Evolutionary conservation across 2,888 invertebrate species (phyloP), one percentile per base, ranked within the genome.

Genomic region (Epistrophe eligans): DNA sequence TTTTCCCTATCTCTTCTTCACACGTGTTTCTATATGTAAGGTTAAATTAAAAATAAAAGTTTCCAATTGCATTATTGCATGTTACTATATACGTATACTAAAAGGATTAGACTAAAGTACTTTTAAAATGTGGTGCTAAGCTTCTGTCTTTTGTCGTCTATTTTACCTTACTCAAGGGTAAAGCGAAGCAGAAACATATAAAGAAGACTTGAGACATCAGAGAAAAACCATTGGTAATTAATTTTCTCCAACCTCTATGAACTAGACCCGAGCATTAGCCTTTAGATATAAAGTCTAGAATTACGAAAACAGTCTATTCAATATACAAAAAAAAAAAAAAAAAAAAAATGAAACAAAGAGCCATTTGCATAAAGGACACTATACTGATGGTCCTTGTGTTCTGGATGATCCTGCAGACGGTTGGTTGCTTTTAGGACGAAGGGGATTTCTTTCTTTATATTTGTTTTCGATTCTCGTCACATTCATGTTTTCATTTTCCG

Each of bases 51-150:
- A 74, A 19, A 57, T 10, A 82, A 82, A 80, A 77, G 74, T 84
- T 84, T 79, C 76, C 66, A 62, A 80, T 80, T 84, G 80, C 84
- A 80, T 72, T 81, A 77, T 77, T 81, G 77, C 84, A 81, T 77
- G 77, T 77, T 48, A 32, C 66, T 38, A 24, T 24, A 2, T 24
- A 24, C 24, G 24, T 24, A 24, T 24, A 17, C 64, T 40, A 50
- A 38, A 38, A 73, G 84, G 84, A 84, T 81, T 84, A 84, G 64
- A 58, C 62, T 58, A 66, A 66, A 80, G 55, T 24, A 67, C 66
- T 81, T 71, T 72, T 64, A 80, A 38, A 81, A 77, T 73, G 77
- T 66, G 58, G 80, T 84, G 77, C 67, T 81, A 72, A 77, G 81
- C 77, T 77, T 55, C 74, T 62, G 55, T 50, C 35, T 55, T 24